Evolutionary conservation across 2,797 vertebrate genomes (phyloP), one percentile per base, ranked within the genome.

Genomic region (Siniperca undulata): DNA sequence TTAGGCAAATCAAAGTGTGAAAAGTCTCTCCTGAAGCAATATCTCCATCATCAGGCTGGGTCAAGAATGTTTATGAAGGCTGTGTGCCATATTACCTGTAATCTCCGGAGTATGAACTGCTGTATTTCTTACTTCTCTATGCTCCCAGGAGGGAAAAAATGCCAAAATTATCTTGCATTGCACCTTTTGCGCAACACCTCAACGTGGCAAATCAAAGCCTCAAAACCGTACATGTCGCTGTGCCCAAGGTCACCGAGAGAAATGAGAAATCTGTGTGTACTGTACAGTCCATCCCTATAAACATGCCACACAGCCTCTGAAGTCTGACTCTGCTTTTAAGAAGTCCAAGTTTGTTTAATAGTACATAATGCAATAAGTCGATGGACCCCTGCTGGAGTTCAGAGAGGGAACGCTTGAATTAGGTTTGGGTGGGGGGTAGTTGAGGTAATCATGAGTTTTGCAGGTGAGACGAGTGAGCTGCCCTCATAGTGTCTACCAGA

Each of bases 1-100:
- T 96, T 92, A 93, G 95, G 93, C 89, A 94, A 96, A 96, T 96
- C 95, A 95, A 95, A 96, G 94, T 96, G 95, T 96, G 95, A 95
- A 96, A 94, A 95, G 93, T 94, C 92, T 95, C 92, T 95, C 95
- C 96, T 90, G 90, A 66, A 96, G 96, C 95, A 94, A 95, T 95
- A 94, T 95, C 94, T 93, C 91, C 91, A 93, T 94, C 94, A 92
- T 94, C 93, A 92, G 90, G 84, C 90, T 90, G 88, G 94, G 94
- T 94, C 94, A 93, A 91, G 94, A 93, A 94, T 96, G 94, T 96
- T 95, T 95, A 95, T 95, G 95, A 93, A 92, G 91, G 83, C 91
- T 93, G 89, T 92, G 94, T 94, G 93, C 86, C 94, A 93, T 91
- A 95, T 96, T 95, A 95, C 95, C 95, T 96, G 95, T 96, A 96